Percentiles rank a stretch among this genome's conserved stretches.
These are phyloP conservation scores for Pelobates cultripes DNA, from an alignment of 2,797 vertebrate genomes.

Conservation along the genomic window DNA sequence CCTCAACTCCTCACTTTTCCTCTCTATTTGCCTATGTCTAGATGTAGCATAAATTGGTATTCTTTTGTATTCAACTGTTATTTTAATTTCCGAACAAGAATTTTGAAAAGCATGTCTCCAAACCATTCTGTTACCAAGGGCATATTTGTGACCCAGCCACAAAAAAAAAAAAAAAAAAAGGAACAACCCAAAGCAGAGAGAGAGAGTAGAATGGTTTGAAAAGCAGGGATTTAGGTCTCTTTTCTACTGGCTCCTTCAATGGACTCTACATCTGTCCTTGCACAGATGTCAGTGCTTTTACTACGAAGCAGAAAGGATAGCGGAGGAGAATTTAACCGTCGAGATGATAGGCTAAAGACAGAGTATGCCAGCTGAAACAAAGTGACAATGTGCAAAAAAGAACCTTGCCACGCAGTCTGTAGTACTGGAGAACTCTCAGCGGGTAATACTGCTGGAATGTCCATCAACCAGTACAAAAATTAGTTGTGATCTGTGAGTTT, in stretches of 20 bases:
- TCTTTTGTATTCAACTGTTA: no score
- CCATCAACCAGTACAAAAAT: no score
- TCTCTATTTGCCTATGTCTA: no score
- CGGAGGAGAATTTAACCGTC: conserved; percentile 34
- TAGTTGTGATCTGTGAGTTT: no score
- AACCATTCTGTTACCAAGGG: conserved; percentile 3
- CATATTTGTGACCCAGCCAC: conserved; percentile 16
- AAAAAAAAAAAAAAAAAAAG: conserved; percentile 7
- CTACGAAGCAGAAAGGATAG: conserved; percentile 36
- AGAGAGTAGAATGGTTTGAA: conserved; percentile 47
- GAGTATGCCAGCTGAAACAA: conserved; percentile 13
- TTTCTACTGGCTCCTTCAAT: conserved; percentile 35
- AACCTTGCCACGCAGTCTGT: no score
- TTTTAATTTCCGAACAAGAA: no score
- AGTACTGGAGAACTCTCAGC: no score
- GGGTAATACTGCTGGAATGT: no score
- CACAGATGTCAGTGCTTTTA: conserved; percentile 49
- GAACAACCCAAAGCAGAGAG: conserved; percentile 23
- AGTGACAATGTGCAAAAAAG: conserved; percentile 20
- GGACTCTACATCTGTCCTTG: conserved; percentile 49
- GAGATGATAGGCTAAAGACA: conserved; percentile 17
- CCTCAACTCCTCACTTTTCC: no score
- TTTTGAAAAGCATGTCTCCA: no score
- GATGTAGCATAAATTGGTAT: no score
- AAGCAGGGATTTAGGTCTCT: conserved; percentile 54